Evolutionary conservation across 2,797 vertebrate species (phyloP).

Genomic region (Dallia pectoralis): DNA sequence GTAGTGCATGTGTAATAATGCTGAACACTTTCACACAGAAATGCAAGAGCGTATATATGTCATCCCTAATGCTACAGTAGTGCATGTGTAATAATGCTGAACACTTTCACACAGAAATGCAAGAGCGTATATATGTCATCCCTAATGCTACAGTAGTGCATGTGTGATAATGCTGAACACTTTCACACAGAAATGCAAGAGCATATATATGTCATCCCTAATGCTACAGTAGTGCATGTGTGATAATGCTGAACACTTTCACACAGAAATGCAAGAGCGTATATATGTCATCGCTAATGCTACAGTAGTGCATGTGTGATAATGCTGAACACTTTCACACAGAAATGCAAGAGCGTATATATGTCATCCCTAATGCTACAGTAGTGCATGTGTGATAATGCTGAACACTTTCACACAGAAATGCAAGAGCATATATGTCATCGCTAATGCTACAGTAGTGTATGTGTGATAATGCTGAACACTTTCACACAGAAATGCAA

Average conservation of each 20-base stretch:
- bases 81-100: slow-evolving; percentile 1
- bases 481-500: no score
- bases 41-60: no score
- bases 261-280: no score
- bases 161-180: slow-evolving; percentile 15
- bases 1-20: background rate
- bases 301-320: background rate
- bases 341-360: no score
- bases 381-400: background rate
- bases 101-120: background rate
- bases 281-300: background rate
- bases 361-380: background rate
- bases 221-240: no score
- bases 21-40: slow-evolving; percentile 12
- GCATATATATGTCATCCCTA: background rate
- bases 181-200: no score
- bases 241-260: slow-evolving; percentile 17
- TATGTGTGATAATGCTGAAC: slow-evolving; percentile 16
- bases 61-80: background rate
- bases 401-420: slow-evolving; percentile 12
- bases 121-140: no score
- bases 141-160: background rate
- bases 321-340: slow-evolving; percentile 14
- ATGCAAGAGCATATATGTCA: no score
- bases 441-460: background rate